Evolutionary conservation across 2,888 invertebrate genomes (phyloP), one percentile per base, ranked within the genome.

Genomic region (Carterocephalus palaemon): DNA sequence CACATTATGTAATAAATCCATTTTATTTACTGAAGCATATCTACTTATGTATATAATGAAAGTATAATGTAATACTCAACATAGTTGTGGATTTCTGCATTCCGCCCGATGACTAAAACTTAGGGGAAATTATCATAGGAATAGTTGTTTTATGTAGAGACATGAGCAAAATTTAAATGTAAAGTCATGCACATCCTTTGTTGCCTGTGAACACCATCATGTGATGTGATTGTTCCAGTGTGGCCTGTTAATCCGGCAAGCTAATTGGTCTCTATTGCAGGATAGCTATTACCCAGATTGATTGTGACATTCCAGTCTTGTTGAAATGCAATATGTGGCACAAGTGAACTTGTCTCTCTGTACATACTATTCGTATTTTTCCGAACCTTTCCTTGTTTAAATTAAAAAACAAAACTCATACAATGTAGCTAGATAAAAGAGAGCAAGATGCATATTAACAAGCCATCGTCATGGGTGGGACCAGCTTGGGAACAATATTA

Each of bases 21-120:
- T 78, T 71, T 75, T 74, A 71, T 77, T 79, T 75, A 75, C 67
- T 77, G 60, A 81, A 74, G 68, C 70, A 65, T 77, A 73, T 81
- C 72, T 83, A 83, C 78, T 78, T 84, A 80, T 84, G 81, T 85
- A 84, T 84, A 82, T 86, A 84, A 84, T 79, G 82, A 80, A 62
- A 47, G 55, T 56, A 49, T 55, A 57, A 74, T 70, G 75, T 75
- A 82, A 84, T 83, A 85, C 83, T 85, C 84, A 84, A 84, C 84
- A 79, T 85, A 84, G 85, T 87, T 87, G 86, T 86, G 87, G 87
- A 85, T 85, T 82, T 85, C 83, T 84, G 88, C 88, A 87, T 87
- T 87, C 87, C 87, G 85, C 86, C 85, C 85, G 84, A 84, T 78
- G 87, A 86, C 85, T 84, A 82, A 84, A 85, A 80, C 74, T 77